Evolutionary conservation across 2,888 invertebrate genomes (phyloP).

Genomic region (Phytoseiulus persimilis): DNA sequence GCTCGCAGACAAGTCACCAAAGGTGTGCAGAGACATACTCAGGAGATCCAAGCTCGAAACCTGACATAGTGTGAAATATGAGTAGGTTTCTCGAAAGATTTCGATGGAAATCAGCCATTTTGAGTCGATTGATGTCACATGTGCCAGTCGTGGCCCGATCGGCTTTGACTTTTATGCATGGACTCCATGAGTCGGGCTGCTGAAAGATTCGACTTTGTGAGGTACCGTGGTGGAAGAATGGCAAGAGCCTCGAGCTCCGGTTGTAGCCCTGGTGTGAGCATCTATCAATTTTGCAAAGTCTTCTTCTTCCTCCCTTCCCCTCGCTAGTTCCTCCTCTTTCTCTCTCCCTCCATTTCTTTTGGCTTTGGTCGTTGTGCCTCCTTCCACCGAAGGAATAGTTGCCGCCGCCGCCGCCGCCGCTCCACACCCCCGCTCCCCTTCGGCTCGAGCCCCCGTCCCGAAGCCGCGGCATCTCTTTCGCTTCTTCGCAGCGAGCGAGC

Average conservation of each 20-base stretch:
- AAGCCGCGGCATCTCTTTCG: neutral
- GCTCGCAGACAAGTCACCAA: too few species aligned
- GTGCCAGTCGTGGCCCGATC: too few species aligned
- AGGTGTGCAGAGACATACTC: too few species aligned
- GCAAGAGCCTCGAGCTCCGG: neutral
- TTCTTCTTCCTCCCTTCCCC: neutral
- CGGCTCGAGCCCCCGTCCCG: neutral
- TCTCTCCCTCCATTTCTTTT: conserved; percentile 5
- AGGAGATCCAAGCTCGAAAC: too few species aligned
- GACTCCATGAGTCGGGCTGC: too few species aligned
- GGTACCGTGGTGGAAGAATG: too few species aligned
- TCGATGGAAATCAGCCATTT: too few species aligned
- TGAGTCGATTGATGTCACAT: too few species aligned
- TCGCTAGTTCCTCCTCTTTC: neutral
- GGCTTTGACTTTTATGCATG: too few species aligned
- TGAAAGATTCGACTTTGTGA: too few species aligned
- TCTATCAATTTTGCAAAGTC: conserved; percentile 5
- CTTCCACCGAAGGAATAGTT: neutral
- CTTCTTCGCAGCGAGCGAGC: neutral
- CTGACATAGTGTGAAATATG: too few species aligned
- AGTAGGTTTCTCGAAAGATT: too few species aligned
- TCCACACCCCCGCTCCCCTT: neutral
- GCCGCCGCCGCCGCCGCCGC: neutral
- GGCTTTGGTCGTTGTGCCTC: neutral
- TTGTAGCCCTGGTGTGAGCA: neutral